Percentiles rank a stretch among this genome's conserved stretches.
phyloP scores from a whole-genome alignment of 2,888 invertebrate genomes.

The Tricholauxania praeusta region DNA sequence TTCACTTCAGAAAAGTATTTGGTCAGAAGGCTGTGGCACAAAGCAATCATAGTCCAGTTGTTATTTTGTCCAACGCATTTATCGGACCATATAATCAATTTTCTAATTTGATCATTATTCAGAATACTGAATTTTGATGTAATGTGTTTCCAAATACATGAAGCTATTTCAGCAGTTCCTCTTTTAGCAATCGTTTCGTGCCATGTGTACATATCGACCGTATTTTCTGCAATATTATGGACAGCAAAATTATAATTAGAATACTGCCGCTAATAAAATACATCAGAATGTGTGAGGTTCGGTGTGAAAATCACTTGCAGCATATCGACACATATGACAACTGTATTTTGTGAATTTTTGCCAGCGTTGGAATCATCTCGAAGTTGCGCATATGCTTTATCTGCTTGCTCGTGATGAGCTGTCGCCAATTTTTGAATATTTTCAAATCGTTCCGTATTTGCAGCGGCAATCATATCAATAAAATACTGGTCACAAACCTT shows the following conservation, averaged over 20 bases:
- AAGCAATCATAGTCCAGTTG: too few relatives aligned
- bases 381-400: constrained; percentile 15
- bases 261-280: constrained; percentile 32
- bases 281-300: background rate
- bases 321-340: constrained; percentile 22
- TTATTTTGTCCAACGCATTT: too few relatives aligned
- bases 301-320: constrained; percentile 36
- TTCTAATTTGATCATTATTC: too few relatives aligned
- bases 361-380: background rate
- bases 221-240: constrained; percentile 13
- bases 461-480: too few relatives aligned
- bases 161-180: constrained; percentile 28
- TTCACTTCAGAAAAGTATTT: too few relatives aligned
- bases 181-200: constrained; percentile 39
- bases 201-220: constrained; percentile 35
- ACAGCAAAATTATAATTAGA: constrained; percentile 35
- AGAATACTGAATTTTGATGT: background rate
- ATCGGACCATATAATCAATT: too few relatives aligned
- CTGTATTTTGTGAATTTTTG: background rate
- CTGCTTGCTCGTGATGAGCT: constrained; percentile 12
- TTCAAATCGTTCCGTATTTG: too few relatives aligned
- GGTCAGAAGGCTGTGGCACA: too few relatives aligned
- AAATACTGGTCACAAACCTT: too few relatives aligned
- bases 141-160: constrained; percentile 34
- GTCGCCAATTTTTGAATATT: too few relatives aligned